These are phyloP conservation scores for Oithona nana DNA, from an alignment of 2,888 invertebrate species.

Conservation along the genomic window DNA sequence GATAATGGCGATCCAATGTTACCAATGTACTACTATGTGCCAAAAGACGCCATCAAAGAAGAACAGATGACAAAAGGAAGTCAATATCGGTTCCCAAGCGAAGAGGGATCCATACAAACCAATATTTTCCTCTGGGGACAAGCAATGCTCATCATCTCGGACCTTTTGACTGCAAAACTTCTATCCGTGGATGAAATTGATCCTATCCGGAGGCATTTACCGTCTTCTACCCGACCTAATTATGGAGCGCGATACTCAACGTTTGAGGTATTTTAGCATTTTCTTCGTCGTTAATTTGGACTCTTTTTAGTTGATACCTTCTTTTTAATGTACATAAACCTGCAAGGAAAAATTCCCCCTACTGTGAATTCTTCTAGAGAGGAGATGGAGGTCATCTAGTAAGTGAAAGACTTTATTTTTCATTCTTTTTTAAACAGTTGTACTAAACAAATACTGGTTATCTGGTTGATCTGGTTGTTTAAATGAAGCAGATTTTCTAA, in stretches of 20 bases:
- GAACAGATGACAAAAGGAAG: conserved; percentile 51
- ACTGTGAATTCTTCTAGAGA: no score
- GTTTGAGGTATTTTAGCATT: conserved; percentile 79
- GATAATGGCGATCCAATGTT: conserved; percentile 41
- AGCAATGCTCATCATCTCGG: conserved; percentile 79
- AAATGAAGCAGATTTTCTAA: neutral
- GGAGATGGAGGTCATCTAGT: neutral
- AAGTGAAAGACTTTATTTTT: neutral
- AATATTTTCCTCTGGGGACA: conserved; percentile 80
- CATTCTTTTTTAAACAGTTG: neutral
- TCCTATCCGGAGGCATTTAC: conserved; percentile 79
- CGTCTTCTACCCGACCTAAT: conserved; percentile 82
- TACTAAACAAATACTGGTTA: neutral
- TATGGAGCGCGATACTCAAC: conserved; percentile 85
- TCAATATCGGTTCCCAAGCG: conserved; percentile 42
- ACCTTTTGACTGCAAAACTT: conserved; percentile 68
- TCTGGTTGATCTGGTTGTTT: neutral
- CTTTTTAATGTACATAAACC: no score
- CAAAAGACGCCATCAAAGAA: conserved; percentile 46
- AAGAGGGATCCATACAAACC: conserved; percentile 33
- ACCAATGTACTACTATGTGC: conserved; percentile 81
- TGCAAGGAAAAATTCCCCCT: no score
- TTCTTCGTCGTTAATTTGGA: no score
- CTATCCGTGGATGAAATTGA: conserved; percentile 87
- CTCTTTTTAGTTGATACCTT: no score